A percentile compares a stretch with the other conserved stretches of the same genome.
phyloP scores from a whole-genome alignment of 2,797 vertebrate genomes.

The Halcyon badia region DNA sequence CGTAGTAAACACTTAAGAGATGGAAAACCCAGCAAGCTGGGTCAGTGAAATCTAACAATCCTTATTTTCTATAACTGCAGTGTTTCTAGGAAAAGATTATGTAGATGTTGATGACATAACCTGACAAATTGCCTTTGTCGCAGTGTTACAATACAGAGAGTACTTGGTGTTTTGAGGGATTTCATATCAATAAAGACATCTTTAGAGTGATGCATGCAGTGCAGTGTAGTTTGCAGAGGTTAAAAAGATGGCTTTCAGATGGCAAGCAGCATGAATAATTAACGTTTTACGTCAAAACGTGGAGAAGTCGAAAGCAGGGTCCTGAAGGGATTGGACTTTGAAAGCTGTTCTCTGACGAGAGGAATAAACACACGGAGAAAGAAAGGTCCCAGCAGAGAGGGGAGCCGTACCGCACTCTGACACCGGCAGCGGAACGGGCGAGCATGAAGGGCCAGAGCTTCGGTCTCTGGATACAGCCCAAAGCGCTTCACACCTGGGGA shows the following conservation, averaged over 20 bases:
- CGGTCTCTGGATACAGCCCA: fast-evolving
- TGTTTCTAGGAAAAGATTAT: background rate
- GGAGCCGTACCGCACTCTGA: background rate
- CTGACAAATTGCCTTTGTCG: background rate
- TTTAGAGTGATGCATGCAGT: background rate
- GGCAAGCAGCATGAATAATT: constrained; percentile 52
- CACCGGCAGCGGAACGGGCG: background rate
- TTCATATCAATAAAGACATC: background rate
- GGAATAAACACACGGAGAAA: background rate
- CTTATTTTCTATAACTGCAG: background rate
- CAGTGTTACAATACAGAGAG: background rate
- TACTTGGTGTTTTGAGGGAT: background rate
- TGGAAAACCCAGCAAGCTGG: background rate
- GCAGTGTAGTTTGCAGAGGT: background rate
- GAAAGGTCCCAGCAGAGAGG: background rate
- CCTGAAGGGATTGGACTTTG: constrained; percentile 4
- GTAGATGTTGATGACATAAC: background rate
- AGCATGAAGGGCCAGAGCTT: background rate
- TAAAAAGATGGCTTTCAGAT: constrained; percentile 31
- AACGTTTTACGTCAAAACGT: background rate
- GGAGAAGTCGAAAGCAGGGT: background rate
- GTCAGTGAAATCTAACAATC: background rate
- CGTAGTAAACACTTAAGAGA: background rate
- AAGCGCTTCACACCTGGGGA: background rate
- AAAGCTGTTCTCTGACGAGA: background rate